Conservation (phyloP, 35 echinoderm and acorn worm genomes). For the Heliocidaris tuberculata region DNA sequence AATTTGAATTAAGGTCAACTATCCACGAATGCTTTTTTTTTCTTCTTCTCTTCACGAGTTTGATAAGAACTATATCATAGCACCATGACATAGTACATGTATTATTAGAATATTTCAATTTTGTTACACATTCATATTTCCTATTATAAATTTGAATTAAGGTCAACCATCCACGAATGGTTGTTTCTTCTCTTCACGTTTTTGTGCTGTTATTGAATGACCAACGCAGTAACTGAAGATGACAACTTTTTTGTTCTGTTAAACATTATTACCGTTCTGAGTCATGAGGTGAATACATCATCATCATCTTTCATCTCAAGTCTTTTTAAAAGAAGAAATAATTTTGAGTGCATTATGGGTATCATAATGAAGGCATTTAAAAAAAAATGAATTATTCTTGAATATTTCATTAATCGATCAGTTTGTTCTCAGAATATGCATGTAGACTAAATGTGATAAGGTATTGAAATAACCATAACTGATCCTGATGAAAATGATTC, state of each 20-base stretch:
- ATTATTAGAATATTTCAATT: no score
- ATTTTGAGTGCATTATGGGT: background rate
- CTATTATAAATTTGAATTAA: background rate
- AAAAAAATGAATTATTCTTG: background rate
- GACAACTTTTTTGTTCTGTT: background rate
- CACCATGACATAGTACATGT: no score
- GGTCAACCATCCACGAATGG: background rate
- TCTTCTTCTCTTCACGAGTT: background rate
- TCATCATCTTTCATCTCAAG: background rate
- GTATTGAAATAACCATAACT: background rate
- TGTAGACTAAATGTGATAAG: no score
- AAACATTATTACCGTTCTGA: background rate
- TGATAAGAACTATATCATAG: no score
- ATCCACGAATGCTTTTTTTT: background rate
- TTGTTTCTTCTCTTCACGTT: background rate
- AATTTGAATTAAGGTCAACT: background rate
- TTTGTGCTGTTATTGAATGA: background rate
- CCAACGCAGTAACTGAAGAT: background rate
- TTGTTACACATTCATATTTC: background rate
- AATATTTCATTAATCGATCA: no score
- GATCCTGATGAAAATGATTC: background rate
- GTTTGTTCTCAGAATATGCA: no score
- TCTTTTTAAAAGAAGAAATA: background rate
- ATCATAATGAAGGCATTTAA: background rate
- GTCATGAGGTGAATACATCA: background rate